Percentiles rank a stretch among this genome's conserved stretches.
Evolutionary conservation across 2,797 vertebrate species (phyloP).

Genomic region (Psittacula echo): DNA sequence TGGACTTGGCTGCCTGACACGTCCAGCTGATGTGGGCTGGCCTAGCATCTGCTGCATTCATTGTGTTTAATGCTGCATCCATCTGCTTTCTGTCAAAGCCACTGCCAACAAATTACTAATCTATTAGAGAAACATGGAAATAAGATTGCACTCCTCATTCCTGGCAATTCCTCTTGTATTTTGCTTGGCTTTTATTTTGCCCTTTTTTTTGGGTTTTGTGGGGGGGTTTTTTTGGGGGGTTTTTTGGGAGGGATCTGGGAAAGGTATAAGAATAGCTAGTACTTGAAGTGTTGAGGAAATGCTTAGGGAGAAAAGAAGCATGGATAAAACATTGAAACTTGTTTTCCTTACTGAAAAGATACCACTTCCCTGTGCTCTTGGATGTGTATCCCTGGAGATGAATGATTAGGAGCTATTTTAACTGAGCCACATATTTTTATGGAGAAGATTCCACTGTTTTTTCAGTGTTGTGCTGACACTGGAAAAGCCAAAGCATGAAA

Average conservation of each 20-base stretch:
- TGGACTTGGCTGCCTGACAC: constrained; percentile 76
- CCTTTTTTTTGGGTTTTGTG: background rate
- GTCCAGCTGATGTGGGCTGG: constrained; percentile 84
- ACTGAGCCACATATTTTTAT: constrained; percentile 31
- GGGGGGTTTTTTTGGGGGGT: background rate
- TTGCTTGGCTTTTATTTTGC: constrained; percentile 77
- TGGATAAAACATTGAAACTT: background rate
- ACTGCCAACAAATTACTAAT: constrained; percentile 88
- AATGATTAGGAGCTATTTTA: constrained; percentile 55
- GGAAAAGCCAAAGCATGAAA: constrained; percentile 3
- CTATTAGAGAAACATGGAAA: constrained; percentile 89
- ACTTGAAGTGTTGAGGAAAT: constrained; percentile 43
- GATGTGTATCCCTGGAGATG: constrained; percentile 28
- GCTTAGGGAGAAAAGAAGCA: background rate
- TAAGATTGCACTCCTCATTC: constrained; percentile 80
- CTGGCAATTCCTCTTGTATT: constrained; percentile 82
- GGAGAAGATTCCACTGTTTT: constrained; percentile 26
- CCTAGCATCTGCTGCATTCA: constrained; percentile 90
- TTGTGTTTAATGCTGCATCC: constrained; percentile 90
- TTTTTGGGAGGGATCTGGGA: background rate
- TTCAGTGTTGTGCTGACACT: background rate
- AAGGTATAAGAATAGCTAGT: constrained; percentile 11
- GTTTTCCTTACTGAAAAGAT: constrained; percentile 34
- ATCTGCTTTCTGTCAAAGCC: constrained; percentile 89
- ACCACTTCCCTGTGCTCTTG: background rate